Percentiles rank a stretch among this genome's conserved stretches.
Evolutionary conservation across 2,888 invertebrate genomes (phyloP).

Genomic region (Drosophila macrospina): DNA sequence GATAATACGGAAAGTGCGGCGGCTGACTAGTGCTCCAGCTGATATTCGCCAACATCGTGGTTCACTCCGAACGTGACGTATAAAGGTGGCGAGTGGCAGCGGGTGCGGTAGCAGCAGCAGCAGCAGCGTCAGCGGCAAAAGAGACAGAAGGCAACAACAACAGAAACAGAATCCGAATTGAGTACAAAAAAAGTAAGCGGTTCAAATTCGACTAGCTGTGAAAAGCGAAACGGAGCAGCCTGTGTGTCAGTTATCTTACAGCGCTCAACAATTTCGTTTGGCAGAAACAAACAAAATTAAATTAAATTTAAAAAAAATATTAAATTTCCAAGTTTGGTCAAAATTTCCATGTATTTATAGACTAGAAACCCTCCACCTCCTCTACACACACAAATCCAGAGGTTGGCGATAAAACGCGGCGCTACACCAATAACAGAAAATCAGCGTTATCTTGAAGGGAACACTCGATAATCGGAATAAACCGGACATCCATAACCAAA

Average conservation of each 20-base stretch:
- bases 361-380: constrained; percentile 23
- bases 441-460: constrained; percentile 9
- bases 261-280: constrained; percentile 38
- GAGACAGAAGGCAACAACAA: constrained; percentile 11
- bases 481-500: constrained; percentile 8
- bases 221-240: constrained; percentile 24
- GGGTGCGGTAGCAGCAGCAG: constrained; percentile 27
- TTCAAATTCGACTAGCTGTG: constrained; percentile 32
- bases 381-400: constrained; percentile 4
- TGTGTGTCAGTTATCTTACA: constrained; percentile 32
- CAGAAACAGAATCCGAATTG: constrained; percentile 33
- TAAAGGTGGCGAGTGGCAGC: constrained; percentile 29
- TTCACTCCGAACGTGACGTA: constrained; percentile 29
- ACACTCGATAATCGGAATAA: constrained; percentile 14
- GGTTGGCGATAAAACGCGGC: constrained; percentile 20
- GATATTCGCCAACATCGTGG: constrained; percentile 44
- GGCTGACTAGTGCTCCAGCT: constrained; percentile 42
- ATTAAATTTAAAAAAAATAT: constrained; percentile 1
- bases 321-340: constrained; percentile 20
- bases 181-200: constrained; percentile 45
- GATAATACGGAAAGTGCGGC: constrained; percentile 28
- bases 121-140: constrained; percentile 3
- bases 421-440: constrained; percentile 7
- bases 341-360: constrained; percentile 45
- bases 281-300: constrained; percentile 16